Evolutionary conservation across 2,113 vertebrate species (phyloP), one percentile per base, ranked within the genome.

Genomic region (Circaetus gallicus): DNA sequence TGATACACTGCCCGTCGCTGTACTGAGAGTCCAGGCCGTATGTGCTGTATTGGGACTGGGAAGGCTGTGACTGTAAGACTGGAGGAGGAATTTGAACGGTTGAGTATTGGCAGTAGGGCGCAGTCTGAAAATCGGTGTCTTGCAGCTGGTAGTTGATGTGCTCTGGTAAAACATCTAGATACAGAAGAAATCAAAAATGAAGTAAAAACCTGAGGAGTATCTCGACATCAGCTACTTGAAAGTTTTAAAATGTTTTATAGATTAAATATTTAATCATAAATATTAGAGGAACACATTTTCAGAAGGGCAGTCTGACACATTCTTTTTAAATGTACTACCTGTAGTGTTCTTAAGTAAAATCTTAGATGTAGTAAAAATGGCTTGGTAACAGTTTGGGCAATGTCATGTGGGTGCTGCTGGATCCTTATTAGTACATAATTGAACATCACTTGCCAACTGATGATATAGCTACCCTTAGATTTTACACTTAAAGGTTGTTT

Each of bases 131-230:
- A 95, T 99, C 99, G 2, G 96, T 50, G 25, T 99, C 98, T 93
- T 98, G 99, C 66, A 99, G 97, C 79, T 99, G 98, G 90, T 99
- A 99, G 97, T 98, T 98, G 93, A 98, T 97, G 61, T 99, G 99
- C 93, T 99, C 99, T 3, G 98, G 97, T 94, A 99, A 96, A 95
- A 99, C 98, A 96, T 99, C 99, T 99, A 97, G 40, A 89, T 32
- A 79, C 16, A 31, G 69, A 72, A 90, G 36, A 86, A 69, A 65
- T 32, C 1, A 32, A 86, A 77, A 90, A 93, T 45, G 13, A 86
- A 61, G 67, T 79, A 18, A 93, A 65, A 85, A n/a, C 21, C 34
- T 71, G 32, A 67, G 53, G 45, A 65, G 7, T 26, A 10, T 22
- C 34, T 38, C 2, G 0, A 28, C 21, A 32, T 80, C n/a, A 72